phyloP scores from a whole-genome alignment of 1,140 invertebrate genomes.

The Drosophila lowei region DNA sequence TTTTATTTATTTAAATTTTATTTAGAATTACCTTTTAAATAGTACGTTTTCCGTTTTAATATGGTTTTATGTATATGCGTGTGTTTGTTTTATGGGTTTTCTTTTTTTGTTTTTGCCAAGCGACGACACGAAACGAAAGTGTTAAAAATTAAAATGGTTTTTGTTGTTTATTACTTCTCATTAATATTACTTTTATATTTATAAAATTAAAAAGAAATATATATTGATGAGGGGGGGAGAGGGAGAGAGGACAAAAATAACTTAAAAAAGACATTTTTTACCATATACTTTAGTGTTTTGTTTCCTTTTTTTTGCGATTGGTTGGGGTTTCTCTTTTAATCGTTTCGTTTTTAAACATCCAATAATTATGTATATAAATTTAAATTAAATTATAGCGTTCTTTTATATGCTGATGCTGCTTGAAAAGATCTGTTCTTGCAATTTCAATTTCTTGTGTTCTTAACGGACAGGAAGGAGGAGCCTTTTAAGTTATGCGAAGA shows the following conservation, averaged over 20 bases:
- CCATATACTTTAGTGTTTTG: slow-evolving; percentile 71
- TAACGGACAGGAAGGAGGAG: slow-evolving; percentile 30
- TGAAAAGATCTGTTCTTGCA: slow-evolving; percentile 55
- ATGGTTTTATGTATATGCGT: slow-evolving; percentile 58
- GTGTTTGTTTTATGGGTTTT: slow-evolving; percentile 40
- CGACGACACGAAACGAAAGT: slow-evolving; percentile 67
- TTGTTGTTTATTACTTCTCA: slow-evolving; percentile 73
- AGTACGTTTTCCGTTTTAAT: slow-evolving; percentile 67
- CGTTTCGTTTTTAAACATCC: slow-evolving; percentile 56
- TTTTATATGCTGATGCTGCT: slow-evolving; percentile 75
- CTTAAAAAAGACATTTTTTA: slow-evolving; percentile 76
- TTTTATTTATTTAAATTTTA: slow-evolving; percentile 63
- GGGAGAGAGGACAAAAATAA: slow-evolving; percentile 65
- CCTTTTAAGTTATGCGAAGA: slow-evolving; percentile 50
- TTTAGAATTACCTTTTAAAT: slow-evolving; percentile 74
- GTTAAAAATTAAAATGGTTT: slow-evolving; percentile 66
- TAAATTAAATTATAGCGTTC: slow-evolving; percentile 77
- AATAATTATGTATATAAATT: slow-evolving; percentile 76
- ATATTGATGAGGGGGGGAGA: slow-evolving; percentile 69
- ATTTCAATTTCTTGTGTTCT: slow-evolving; percentile 35
- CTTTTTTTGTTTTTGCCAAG: slow-evolving; percentile 49
- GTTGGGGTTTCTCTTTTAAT: slow-evolving; percentile 51
- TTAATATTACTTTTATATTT: slow-evolving; percentile 81
- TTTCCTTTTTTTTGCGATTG: slow-evolving; percentile 33
- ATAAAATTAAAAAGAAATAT: slow-evolving; percentile 81